Evolutionary conservation across 2,113 vertebrate species (phyloP).

Genomic region (Halichoerus grypus): DNA sequence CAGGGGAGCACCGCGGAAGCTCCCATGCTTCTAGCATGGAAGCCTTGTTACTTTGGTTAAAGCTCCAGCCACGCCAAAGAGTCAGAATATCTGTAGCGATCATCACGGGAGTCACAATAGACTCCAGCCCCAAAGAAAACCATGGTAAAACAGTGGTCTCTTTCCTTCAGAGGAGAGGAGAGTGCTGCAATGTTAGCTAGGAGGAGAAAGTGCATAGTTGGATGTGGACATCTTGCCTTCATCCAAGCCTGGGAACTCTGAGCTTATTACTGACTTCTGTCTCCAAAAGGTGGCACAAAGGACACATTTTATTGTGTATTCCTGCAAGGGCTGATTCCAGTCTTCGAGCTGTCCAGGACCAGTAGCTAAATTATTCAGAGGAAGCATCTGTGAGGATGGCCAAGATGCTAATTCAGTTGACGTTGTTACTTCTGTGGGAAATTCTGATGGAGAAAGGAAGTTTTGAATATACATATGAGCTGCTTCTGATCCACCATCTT

Average conservation of each 20-base stretch:
- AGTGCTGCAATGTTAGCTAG: rapidly evolving
- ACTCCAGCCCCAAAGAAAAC: not conserved
- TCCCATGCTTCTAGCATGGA: not conserved
- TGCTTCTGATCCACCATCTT: not conserved
- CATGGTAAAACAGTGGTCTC: not conserved
- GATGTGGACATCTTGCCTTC: not conserved
- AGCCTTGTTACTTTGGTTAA: not conserved
- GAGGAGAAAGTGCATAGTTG: not conserved
- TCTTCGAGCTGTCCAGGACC: not conserved
- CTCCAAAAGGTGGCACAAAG: not conserved
- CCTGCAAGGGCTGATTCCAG: not conserved
- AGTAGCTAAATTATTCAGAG: not conserved
- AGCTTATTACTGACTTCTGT: not conserved
- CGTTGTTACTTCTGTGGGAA: not conserved
- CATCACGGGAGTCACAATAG: rapidly evolving
- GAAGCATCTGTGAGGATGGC: not conserved
- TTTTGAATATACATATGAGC: not conserved
- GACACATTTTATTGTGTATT: not conserved
- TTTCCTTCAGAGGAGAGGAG: not conserved
- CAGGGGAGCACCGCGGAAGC: too few species aligned
- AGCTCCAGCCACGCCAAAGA: not conserved
- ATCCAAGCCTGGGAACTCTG: not conserved
- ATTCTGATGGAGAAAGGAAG: slow-evolving; percentile 4
- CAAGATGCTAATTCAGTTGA: not conserved
- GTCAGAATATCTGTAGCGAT: too few species aligned